Evolutionary conservation across 1,140 invertebrate genomes (phyloP), one percentile per base, ranked within the genome.

Genomic region (Saccostrea cuccullata): DNA sequence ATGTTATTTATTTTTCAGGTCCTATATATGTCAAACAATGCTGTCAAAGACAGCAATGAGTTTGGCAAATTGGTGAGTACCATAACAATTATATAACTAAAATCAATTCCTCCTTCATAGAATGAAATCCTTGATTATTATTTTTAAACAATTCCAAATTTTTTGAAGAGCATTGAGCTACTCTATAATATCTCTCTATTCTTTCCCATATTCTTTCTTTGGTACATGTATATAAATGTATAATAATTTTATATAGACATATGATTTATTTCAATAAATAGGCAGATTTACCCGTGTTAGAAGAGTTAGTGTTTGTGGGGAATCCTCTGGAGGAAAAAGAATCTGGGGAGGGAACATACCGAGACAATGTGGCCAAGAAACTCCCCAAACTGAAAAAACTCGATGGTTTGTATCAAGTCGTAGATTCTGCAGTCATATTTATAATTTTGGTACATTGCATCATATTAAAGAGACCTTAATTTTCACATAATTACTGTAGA

Each of bases 21-120:
- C 83, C 89, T 94, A 26, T 93, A 93, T 85, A 93, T 94, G 90
- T 96, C 97, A 12, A 97, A 98, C 93, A 98, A 98, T 94, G 91
- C 96, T n/a, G 96, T 98, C 0, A 97, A 97, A 93, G 98, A 98
- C 91, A 98, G 97, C 97, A 95, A 95, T 0, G 98, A 98, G 95
- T 97, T 98, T 89, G 96, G 96, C 87, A 97, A 97, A 93, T 95
- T 99, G 30, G 95, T 94, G 89, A 90, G 90, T 89, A 88, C 17
- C 23, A 20, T 83, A 23, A 20, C 23, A 36, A 2, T 1, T 36
- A 36, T 2, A 36, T 36, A 36, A 36, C 70, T 30, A n/a, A n/a
- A n/a, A n/a, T 2, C 17, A 77, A 20, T 55, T 20, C 23, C 26
- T 23, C 82, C 47, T 23, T 55, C 55, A 47, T 47, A 47, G 47